Evolutionary conservation across 2,797 vertebrate species (phyloP).

Genomic region (Falco columbarius): DNA sequence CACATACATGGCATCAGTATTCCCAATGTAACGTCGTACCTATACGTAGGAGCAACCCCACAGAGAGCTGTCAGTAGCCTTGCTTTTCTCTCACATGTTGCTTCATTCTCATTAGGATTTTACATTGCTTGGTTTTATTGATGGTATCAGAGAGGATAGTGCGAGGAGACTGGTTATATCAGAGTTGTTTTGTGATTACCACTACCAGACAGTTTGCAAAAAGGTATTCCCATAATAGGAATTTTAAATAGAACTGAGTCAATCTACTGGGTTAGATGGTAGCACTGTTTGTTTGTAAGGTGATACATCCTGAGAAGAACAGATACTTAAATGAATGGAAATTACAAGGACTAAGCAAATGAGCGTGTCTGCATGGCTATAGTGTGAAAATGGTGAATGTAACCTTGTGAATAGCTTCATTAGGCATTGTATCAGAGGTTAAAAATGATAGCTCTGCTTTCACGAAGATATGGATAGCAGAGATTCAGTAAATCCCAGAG

Average conservation of each 20-base stretch:
- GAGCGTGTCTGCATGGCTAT: background rate
- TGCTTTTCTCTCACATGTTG: conserved; percentile 8
- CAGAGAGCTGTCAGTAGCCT: background rate
- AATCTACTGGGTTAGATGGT: background rate
- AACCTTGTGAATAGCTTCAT: background rate
- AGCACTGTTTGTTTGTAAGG: background rate
- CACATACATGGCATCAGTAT: background rate
- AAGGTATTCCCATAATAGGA: background rate
- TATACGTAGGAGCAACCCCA: background rate
- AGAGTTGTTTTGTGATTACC: background rate
- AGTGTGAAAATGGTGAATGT: background rate
- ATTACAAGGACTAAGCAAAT: background rate
- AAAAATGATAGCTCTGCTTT: background rate
- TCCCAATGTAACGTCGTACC: background rate
- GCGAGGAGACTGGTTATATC: background rate
- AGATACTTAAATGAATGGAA: background rate
- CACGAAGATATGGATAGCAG: background rate
- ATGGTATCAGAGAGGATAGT: background rate
- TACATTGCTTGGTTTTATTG: background rate
- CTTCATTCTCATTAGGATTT: conserved; percentile 17
- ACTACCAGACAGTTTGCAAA: background rate
- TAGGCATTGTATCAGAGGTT: background rate
- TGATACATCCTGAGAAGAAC: background rate
- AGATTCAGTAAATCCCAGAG: background rate
- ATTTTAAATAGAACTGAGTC: background rate